Base-by-base conservation (phyloP, 2,888 invertebrate species). In the Pristionchus entomophagus region DNA sequence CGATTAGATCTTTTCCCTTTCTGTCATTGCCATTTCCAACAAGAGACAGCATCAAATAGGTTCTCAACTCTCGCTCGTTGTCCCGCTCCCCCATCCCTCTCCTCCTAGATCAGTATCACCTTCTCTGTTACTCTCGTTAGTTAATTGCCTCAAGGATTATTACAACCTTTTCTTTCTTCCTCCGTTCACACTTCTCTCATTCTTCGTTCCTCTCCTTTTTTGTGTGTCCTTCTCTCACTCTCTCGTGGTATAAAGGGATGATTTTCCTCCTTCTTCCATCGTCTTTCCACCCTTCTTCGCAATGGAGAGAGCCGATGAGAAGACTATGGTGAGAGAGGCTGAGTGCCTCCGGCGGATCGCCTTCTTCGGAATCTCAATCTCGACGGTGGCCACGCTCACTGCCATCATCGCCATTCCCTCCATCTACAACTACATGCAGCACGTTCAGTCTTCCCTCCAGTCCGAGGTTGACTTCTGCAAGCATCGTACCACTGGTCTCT, bases 391-490 rank as follows among this genome's bases (percentile, higher is more conserved):
- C 80, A 92, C 91, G 22, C 87, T 93, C 78, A 91, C 92, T 49
- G 92, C 92, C 77, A 91, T 92, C 84, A 89, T 93, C 62, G 90
- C 91, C 86, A 90, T 93, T 65, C 93, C 93, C 59, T 90, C 92
- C 89, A 89, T 93, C 86, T 93, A 92, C 90, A 92, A 90, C 88
- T 93, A 93, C 89, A 91, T 93, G 88, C 92, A 92, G 86, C 90
- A 91, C 88, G 92, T 93, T 29, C 93, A 92, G 88, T 90, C 91
- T 12, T 89, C 91, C 65, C 90, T 93, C 59, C 91, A 91, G 87
- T 91, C 90, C 56, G 92, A 92, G 89, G 90, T 91, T 77, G 91
- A 91, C 86, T 91, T 91, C 89, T 91, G 91, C 88, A 88, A 88
- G 84, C 91, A 91, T 87, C 91, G 91, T 81, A 91, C 91, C 87